phyloP scores from a whole-genome alignment of 2,113 vertebrate genomes.

The Nannobrachium achirus region DNA sequence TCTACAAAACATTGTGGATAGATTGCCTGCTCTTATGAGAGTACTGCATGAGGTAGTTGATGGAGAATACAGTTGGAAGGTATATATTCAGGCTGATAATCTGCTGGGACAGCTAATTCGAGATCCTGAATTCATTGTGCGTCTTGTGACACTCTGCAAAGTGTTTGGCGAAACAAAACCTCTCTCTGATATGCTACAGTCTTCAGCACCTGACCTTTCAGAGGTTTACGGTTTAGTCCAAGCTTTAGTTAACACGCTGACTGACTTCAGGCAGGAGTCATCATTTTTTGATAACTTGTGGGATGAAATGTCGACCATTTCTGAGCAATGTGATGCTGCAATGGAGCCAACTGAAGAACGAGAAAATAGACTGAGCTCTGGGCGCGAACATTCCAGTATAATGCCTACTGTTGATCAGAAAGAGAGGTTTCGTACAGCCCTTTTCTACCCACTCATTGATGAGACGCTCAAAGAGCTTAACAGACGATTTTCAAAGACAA shows the following conservation, averaged over 20 bases:
- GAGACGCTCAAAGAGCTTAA: slow-evolving; percentile 13
- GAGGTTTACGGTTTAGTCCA: slow-evolving; percentile 27
- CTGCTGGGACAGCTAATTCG: slow-evolving; percentile 12
- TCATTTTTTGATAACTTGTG: slow-evolving; percentile 17
- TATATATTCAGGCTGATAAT: slow-evolving; percentile 12
- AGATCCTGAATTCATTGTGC: slow-evolving; percentile 13
- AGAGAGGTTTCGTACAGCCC: slow-evolving; percentile 2
- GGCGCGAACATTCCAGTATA: not conserved
- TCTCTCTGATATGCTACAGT: slow-evolving; percentile 32
- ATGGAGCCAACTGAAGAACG: not conserved
- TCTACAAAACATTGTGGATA: slow-evolving; percentile 15
- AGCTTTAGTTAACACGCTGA: slow-evolving; percentile 26
- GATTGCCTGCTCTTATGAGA: slow-evolving; percentile 21
- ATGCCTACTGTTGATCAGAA: slow-evolving; percentile 3
- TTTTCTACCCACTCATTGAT: slow-evolving; percentile 25
- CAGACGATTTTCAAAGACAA: slow-evolving; percentile 27
- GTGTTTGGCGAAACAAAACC: slow-evolving; percentile 16
- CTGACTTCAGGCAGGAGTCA: slow-evolving; percentile 8
- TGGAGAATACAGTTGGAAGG: slow-evolving; percentile 12
- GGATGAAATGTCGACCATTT: slow-evolving; percentile 13
- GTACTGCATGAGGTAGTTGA: slow-evolving; percentile 17
- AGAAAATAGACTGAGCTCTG: slow-evolving; percentile 8
- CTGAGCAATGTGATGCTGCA: slow-evolving; percentile 13
- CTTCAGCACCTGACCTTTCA: slow-evolving; percentile 20
- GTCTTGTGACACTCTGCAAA: slow-evolving; percentile 26